Base-by-base conservation (phyloP, 1,140 invertebrate species). In the Trissolcus basalis region DNA sequence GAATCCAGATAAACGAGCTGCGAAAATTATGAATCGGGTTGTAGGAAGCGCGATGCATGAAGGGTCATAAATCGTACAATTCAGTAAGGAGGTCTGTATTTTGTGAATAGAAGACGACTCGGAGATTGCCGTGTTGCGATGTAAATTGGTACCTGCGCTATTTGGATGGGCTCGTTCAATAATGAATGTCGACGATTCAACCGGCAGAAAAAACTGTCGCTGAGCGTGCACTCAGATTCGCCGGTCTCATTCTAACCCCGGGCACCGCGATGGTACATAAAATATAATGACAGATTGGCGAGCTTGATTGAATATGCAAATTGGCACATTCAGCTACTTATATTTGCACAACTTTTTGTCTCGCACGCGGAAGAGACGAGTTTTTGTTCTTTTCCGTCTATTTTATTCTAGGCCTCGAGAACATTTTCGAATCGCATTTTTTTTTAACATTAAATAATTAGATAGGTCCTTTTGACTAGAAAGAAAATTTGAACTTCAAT, bases 111-210 rank as follows among this genome's bases (percentile, higher is more conserved):
- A 36, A 19, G 58, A 55, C 39, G 58, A 45, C 44, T 56, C 56
- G 12, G 19, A 14, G 51, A 61, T 54, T 70, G 32, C 51, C 0
- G n/a, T 49, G 58, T 44, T 49, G 12, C 50, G 35, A 41, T 13
- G 49, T 36, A 61, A 70, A 61, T 70, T 61, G 51, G 36, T 56
- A 55, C 58, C 35, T 61, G 41, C 45, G 56, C 14, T 61, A 36
- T 70, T 70, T 61, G 50, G 44, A 55, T 70, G 39, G 19, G 14
- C 43, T 14, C 16, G 16, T n/a, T 15, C 41, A 19, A 49, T 69
- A 55, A 69, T 55, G 56, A 39, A 35, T 19, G n/a, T 43, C n/a
- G 41, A n/a, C 35, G 49, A n/a, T n/a, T n/a, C 55, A 47, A 2
- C 14, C 10, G 43, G 44, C 32, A n/a, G 36, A 11, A 43, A 41